These are phyloP conservation scores for Cynaeus angustus DNA, from an alignment of 2,888 invertebrate species.

Conservation along the genomic window DNA sequence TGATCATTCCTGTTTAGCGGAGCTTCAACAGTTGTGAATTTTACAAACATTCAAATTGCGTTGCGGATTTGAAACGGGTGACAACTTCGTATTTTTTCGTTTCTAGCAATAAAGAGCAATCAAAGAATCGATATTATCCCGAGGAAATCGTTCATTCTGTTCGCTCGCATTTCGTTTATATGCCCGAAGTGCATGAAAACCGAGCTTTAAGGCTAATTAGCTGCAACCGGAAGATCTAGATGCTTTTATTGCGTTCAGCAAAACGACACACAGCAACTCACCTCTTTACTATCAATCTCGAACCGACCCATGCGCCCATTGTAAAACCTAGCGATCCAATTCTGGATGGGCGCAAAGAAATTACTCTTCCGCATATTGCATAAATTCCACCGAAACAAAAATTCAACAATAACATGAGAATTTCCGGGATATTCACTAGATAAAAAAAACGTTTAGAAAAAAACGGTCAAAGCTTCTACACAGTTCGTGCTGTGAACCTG, in stretches of 20 bases:
- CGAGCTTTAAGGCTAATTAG: slow-evolving; percentile 23
- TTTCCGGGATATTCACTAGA: not conserved
- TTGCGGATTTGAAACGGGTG: slow-evolving; percentile 17
- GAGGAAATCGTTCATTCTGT: slow-evolving; percentile 29
- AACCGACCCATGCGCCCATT: slow-evolving; percentile 29
- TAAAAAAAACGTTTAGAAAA: too few species aligned
- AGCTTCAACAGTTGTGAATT: slow-evolving; percentile 17
- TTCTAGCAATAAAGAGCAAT: slow-evolving; percentile 34
- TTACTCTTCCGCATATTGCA: slow-evolving; percentile 29
- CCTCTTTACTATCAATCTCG: slow-evolving; percentile 36
- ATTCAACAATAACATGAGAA: not conserved
- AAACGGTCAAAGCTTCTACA: slow-evolving; percentile 1
- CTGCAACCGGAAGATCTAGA: slow-evolving; percentile 12
- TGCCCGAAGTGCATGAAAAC: slow-evolving; percentile 26
- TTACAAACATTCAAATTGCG: slow-evolving; percentile 9
- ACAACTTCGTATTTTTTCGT: too few species aligned
- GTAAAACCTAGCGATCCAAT: slow-evolving; percentile 29
- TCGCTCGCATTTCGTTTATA: slow-evolving; percentile 17
- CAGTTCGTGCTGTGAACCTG: slow-evolving; percentile 22
- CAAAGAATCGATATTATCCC: slow-evolving; percentile 24
- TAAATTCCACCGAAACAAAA: slow-evolving; percentile 1
- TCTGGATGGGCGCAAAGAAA: slow-evolving; percentile 34
- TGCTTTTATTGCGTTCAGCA: too few species aligned
- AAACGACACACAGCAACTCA: slow-evolving; percentile 45
- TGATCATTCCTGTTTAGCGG: slow-evolving; percentile 7